Conservation (phyloP, 1,140 invertebrate species). For the Papilio polyxenes region DNA sequence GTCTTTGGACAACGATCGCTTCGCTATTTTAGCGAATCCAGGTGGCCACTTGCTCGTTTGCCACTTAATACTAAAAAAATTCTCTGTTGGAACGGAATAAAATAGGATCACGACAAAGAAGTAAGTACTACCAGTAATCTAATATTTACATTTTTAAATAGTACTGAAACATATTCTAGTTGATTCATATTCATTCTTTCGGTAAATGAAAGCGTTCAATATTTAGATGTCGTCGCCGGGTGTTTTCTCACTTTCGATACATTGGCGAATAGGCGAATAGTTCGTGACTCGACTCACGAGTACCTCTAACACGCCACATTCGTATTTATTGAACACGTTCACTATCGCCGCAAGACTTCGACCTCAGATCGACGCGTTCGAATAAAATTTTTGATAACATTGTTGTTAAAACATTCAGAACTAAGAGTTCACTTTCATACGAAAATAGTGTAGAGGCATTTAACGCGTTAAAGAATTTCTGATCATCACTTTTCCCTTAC, state of each 20-base stretch:
- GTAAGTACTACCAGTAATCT: neutral
- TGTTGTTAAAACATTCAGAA: neutral
- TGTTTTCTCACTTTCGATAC: conserved; percentile 33
- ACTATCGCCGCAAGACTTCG: neutral
- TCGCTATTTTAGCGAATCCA: too few relatives aligned
- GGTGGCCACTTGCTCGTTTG: too few relatives aligned
- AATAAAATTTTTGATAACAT: conserved; percentile 3
- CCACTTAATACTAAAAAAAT: too few relatives aligned
- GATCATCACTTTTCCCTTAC: neutral
- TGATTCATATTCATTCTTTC: conserved; percentile 7
- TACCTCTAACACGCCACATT: neutral
- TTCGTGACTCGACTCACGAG: conserved; percentile 32
- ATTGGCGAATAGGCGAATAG: conserved; percentile 22
- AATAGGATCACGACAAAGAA: neutral
- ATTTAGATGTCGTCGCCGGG: conserved; percentile 1
- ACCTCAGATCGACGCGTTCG: neutral
- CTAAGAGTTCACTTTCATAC: neutral
- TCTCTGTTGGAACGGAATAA: too few relatives aligned
- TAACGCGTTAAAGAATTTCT: neutral
- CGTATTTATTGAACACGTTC: conserved; percentile 27
- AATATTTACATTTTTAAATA: neutral
- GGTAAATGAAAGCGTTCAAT: conserved; percentile 24
- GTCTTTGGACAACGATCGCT: too few relatives aligned
- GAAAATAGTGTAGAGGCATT: neutral
- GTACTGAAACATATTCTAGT: neutral